Evolutionary conservation across 1,140 invertebrate species (phyloP), one percentile per base, ranked within the genome.

Genomic region (Papilio glaucus): DNA sequence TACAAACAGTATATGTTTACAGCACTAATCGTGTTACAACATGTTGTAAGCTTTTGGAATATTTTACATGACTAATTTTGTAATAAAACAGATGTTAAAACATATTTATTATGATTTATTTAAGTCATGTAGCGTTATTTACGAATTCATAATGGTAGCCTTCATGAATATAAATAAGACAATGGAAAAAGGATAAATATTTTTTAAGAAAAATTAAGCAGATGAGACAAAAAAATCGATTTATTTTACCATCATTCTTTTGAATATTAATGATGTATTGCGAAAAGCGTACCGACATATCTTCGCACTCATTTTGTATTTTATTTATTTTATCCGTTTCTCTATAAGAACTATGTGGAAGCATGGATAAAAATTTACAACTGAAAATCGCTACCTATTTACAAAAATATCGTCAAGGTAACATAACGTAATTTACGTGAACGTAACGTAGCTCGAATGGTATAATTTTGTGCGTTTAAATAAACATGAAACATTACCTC

Each of bases 401-500:
- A 53, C 42, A 69, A 80, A 78, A 76, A 74, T 70, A 77, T 79
- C 74, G 76, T 68, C 81, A 86, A 81, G 82, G 83, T 78, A 82
- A 84, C 80, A 41, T 37, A 39, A 68, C 63, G 63, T 45, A 68
- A 45, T 68, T 26, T 68, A 39, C 39, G n/a, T n/a, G n/a, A n/a
- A n/a, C n/a, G n/a, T n/a, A n/a, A n/a, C n/a, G 39, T 29, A 57
- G 38, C 38, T 68, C 39, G 12, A 29, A 26, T 33, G 60, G n/a
- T 21, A 65, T 65, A 38, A 41, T 45, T n/a, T 45, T 57, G 49
- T 57, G 21, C 8, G 9, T 57, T 68, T 77, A 74, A 37, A 77
- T n/a, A 72, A 61, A 42, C 15, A 39, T 72, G 49, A 38, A 63
- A 65, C 62, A 63, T 77, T 90, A 92, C 90, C 90, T 91, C 89